These are phyloP conservation scores for Synergus japonicus DNA, from an alignment of 2,888 invertebrate species.

Conservation along the genomic window DNA sequence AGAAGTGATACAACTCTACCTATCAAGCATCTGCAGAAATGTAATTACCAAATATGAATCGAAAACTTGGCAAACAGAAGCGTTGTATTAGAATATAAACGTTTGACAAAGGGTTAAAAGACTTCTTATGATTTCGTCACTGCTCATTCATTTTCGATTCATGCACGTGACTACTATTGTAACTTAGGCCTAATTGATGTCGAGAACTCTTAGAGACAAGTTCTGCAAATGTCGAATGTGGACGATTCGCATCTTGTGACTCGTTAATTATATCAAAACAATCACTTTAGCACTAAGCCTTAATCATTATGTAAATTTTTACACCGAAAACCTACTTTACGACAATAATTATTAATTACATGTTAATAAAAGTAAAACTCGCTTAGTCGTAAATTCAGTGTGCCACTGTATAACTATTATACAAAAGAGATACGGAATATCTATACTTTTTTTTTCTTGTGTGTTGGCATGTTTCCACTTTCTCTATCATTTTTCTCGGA, in stretches of 20 bases:
- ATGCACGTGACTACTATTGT: slow-evolving; percentile 55
- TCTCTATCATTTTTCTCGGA: slow-evolving; percentile 22
- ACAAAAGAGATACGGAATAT: slow-evolving; percentile 74
- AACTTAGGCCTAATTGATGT: slow-evolving; percentile 63
- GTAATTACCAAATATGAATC: not conserved
- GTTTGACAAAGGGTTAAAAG: slow-evolving; percentile 21
- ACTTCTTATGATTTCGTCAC: slow-evolving; percentile 19
- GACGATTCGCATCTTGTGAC: slow-evolving; percentile 9
- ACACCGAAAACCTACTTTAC: slow-evolving; percentile 75
- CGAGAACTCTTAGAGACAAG: not conserved
- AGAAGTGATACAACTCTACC: not conserved
- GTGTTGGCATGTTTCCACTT: slow-evolving; percentile 26
- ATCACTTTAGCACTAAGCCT: slow-evolving; percentile 68
- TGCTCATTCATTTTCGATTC: slow-evolving; percentile 44
- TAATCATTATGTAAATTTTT: slow-evolving; percentile 74
- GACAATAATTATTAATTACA: slow-evolving; percentile 76
- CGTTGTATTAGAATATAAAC: not conserved
- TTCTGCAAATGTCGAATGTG: slow-evolving; percentile 13
- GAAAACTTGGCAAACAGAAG: not conserved
- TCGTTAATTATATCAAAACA: slow-evolving; percentile 59
- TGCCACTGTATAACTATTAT: slow-evolving; percentile 72
- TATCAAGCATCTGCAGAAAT: not conserved
- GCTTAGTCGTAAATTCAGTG: slow-evolving; percentile 66
- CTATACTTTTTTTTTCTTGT: slow-evolving; percentile 54
- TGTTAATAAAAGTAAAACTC: slow-evolving; percentile 73